Conservation (phyloP, 2,888 invertebrate genomes). For the Oxyteleia sp. region DNA sequence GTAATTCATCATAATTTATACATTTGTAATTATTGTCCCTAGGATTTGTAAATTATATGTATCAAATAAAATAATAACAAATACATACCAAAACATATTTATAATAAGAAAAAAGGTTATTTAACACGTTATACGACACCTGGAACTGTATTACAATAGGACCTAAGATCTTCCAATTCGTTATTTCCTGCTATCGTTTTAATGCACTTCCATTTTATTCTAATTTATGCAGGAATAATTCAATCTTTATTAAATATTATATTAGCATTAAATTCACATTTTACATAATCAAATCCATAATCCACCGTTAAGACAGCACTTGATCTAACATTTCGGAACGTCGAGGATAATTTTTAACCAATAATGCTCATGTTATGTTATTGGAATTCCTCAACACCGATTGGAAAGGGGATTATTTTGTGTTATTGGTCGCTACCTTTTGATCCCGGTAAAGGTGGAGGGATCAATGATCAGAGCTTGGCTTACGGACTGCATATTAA, state of each 20-base stretch:
- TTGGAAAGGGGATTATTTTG: conserved; percentile 63
- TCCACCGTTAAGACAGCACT: background rate
- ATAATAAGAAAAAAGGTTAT: conserved; percentile 54
- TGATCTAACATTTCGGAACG: conserved; percentile 11
- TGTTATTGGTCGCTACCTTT: conserved; percentile 71
- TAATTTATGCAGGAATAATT: background rate
- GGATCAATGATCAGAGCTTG: conserved; percentile 70
- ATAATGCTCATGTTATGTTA: conserved; percentile 46
- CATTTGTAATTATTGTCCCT: too few species aligned
- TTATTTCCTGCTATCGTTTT: background rate
- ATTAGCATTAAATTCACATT: too few species aligned
- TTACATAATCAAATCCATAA: too few species aligned
- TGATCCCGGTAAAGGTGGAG: conserved; percentile 59
- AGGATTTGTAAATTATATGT: too few species aligned
- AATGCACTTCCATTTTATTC: background rate
- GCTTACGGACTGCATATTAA: conserved; percentile 79
- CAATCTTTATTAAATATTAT: background rate
- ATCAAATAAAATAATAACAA: too few species aligned
- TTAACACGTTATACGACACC: conserved; percentile 56
- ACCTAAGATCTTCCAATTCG: conserved; percentile 18
- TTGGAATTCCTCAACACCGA: conserved; percentile 59
- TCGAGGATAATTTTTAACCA: conserved; percentile 37
- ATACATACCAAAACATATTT: too few species aligned
- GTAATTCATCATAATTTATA: too few species aligned
- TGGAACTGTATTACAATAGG: conserved; percentile 32